A percentile compares a stretch with the other conserved stretches of the same genome.
Conservation (phyloP, 2,888 invertebrate genomes). For the Sesia apiformis region DNA sequence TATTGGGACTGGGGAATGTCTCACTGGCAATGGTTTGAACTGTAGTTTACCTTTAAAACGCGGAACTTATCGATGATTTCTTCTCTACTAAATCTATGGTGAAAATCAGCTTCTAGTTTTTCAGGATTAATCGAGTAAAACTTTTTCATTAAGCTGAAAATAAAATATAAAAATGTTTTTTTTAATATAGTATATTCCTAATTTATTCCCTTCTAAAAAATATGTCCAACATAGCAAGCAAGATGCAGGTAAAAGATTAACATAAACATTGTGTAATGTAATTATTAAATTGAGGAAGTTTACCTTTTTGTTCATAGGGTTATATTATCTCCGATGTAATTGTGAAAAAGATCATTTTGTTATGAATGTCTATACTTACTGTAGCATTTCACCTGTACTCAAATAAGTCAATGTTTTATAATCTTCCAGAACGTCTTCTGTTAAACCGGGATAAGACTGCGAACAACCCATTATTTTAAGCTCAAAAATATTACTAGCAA, state of each 20-base stretch:
- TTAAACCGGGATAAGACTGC: slow-evolving; percentile 62
- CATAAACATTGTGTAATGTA: too few species aligned
- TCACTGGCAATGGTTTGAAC: too few species aligned
- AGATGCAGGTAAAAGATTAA: too few species aligned
- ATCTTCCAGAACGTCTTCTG: slow-evolving; percentile 74
- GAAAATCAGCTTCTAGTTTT: slow-evolving; percentile 48
- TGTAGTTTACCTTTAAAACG: slow-evolving; percentile 76
- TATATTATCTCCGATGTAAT: too few species aligned
- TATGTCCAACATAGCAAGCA: too few species aligned
- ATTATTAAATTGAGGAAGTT: too few species aligned
- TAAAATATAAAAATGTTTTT: background rate
- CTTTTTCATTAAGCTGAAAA: slow-evolving; percentile 73
- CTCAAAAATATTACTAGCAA: slow-evolving; percentile 48
- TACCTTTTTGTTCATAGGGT: too few species aligned
- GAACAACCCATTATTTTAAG: slow-evolving; percentile 57
- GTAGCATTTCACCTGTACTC: slow-evolving; percentile 74
- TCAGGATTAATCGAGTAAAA: slow-evolving; percentile 66
- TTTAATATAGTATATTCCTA: background rate
- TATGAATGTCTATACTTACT: slow-evolving; percentile 58
- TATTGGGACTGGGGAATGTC: too few species aligned
- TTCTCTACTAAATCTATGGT: slow-evolving; percentile 66
- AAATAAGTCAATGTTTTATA: slow-evolving; percentile 76
- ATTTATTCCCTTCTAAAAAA: background rate
- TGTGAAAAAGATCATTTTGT: too few species aligned
- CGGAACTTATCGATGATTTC: slow-evolving; percentile 76